Base-by-base conservation (phyloP, 1,140 invertebrate genomes). In the Ruditapes philippinarum region DNA sequence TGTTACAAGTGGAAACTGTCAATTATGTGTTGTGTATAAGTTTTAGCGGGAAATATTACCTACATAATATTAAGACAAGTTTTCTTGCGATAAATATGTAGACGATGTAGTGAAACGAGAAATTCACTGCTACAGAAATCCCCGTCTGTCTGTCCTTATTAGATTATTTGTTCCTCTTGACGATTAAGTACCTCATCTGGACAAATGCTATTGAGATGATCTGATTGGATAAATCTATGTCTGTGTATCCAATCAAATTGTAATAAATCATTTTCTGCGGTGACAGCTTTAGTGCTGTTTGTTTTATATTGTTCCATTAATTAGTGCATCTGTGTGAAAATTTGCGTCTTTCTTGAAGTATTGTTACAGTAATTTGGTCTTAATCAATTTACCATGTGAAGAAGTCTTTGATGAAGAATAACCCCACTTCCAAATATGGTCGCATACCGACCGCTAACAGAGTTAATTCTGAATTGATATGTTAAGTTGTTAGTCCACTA, bases 201-300 rank as follows among this genome's bases (percentile, higher is more conserved):
- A 68, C 60, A 70, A 82, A 76, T 74, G 79, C 28, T 60, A 57
- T 81, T 57, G 40, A 60, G 62, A 60, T 89, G 78, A 82, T 89
- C 79, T 89, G 78, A 82, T 89, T 89, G 87, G 78, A 82, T 82
- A 60, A 89, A 83, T 82, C 70, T 89, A 74, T 73, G 80, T 89
- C 87, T 82, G 38, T 70, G 45, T 89, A 74, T 57, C 87, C 80
- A 89, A 82, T 89, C 62, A 89, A 89, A 82, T 36, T 89, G 68
- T 36, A 73, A 89, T 89, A 40, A 80, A 89, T 89, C 87, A 89
- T 89, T 82, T 81, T 82, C 45, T 62, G 70, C 45, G 57, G 51
- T 81, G 87, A 89, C 87, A 89, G 54, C 49, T 42, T 40, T 51
- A 89, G 79, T 82, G 49, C 70, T 89, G 78, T 89, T 89, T 89